Conservation (phyloP, 2,888 invertebrate species). For the Cyclophora punctaria region DNA sequence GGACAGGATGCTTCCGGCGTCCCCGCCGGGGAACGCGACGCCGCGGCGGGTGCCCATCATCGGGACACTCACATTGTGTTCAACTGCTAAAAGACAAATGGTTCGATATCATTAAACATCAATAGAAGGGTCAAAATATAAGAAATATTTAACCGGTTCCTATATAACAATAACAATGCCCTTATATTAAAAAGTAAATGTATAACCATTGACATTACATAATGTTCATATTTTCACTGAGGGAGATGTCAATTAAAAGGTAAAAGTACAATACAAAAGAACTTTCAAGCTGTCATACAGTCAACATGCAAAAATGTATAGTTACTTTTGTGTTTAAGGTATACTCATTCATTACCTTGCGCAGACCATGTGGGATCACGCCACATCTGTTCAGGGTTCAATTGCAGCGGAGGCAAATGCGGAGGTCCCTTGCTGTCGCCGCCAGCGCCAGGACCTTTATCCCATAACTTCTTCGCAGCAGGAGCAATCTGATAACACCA, state of each 20-base stretch:
- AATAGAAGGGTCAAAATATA: no score
- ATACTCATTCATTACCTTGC: constrained; percentile 74
- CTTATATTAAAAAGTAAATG: no score
- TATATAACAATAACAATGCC: no score
- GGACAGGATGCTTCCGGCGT: constrained; percentile 79
- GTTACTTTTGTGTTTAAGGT: no score
- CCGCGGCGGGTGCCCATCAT: constrained; percentile 84
- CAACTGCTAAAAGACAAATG: constrained; percentile 38
- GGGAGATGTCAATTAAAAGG: no score
- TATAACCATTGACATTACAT: no score
- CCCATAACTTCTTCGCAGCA: constrained; percentile 95
- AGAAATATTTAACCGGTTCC: no score
- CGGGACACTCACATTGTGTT: constrained; percentile 66
- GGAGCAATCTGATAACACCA: constrained; percentile 84
- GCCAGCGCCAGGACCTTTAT: constrained; percentile 81
- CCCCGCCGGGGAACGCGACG: constrained; percentile 78
- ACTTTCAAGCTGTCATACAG: no score
- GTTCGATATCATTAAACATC: no score
- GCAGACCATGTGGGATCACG: constrained; percentile 95
- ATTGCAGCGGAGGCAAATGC: constrained; percentile 82
- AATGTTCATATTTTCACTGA: no score
- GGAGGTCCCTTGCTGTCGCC: constrained; percentile 84
- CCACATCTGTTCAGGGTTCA: constrained; percentile 88
- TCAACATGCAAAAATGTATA: no score
- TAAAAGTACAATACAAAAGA: no score